Conservation (phyloP, 2,888 invertebrate species). For the Ornithoptera priamus region DNA sequence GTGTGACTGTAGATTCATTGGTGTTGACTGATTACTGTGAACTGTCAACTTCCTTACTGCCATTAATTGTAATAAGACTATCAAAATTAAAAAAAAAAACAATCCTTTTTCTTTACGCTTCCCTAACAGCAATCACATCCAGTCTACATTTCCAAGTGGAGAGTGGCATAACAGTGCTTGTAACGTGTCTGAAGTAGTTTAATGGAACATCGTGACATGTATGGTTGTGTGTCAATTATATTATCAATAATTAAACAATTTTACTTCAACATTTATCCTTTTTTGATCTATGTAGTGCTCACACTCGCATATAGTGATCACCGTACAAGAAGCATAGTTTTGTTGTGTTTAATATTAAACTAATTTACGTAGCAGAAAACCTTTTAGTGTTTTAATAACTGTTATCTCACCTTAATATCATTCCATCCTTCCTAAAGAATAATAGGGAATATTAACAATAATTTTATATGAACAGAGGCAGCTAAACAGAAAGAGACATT, state of each 20-base stretch:
- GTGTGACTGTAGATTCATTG: slow-evolving; percentile 37
- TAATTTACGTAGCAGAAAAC: too few relatives aligned
- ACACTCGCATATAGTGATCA: background rate
- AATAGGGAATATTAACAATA: slow-evolving; percentile 11
- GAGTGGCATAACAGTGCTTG: background rate
- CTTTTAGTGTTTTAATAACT: too few relatives aligned
- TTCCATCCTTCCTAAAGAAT: slow-evolving; percentile 2
- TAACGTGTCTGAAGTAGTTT: background rate
- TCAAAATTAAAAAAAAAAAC: too few relatives aligned
- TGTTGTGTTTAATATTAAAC: too few relatives aligned
- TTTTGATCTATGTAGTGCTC: too few relatives aligned
- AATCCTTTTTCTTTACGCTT: too few relatives aligned
- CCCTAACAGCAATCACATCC: too few relatives aligned
- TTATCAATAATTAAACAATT: background rate
- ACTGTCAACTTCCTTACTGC: slow-evolving; percentile 21
- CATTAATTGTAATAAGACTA: background rate
- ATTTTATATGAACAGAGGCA: slow-evolving; percentile 19
- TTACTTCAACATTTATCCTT: background rate
- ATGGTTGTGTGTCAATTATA: background rate
- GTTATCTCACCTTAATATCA: too few relatives aligned
- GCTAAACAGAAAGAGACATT: slow-evolving; percentile 2
- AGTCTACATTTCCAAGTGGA: too few relatives aligned
- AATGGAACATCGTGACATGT: background rate
- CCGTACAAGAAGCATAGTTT: background rate
- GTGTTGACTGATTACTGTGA: slow-evolving; percentile 35